Percentiles rank a stretch among this genome's conserved stretches.
These are phyloP conservation scores for Onthophagus sagittarius DNA, from an alignment of 2,888 invertebrate species.

Conservation along the genomic window DNA sequence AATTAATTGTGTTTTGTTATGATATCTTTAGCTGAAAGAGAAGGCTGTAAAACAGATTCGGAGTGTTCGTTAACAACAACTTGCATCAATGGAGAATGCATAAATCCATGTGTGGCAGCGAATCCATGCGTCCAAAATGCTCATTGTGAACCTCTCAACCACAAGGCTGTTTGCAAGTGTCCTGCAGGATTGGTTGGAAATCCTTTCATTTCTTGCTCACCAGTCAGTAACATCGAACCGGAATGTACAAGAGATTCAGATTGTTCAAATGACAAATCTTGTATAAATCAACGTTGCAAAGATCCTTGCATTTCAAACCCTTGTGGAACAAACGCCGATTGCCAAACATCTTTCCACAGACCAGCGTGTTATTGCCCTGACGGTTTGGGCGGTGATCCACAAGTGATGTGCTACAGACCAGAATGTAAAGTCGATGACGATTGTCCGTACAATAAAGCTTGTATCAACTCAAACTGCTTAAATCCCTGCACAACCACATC, in stretches of 20 bases:
- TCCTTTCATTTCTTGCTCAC: constrained; percentile 74
- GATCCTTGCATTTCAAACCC: constrained; percentile 78
- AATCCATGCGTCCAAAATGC: constrained; percentile 76
- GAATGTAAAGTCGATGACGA: constrained; percentile 75
- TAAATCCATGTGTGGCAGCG: constrained; percentile 68
- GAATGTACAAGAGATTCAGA: constrained; percentile 72
- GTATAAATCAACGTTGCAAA: constrained; percentile 74
- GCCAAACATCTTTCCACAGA: constrained; percentile 71
- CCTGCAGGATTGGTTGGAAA: constrained; percentile 71
- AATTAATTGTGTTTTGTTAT: constrained; percentile 21
- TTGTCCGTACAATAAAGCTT: constrained; percentile 81
- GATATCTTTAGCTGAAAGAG: constrained; percentile 38
- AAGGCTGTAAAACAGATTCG: constrained; percentile 66
- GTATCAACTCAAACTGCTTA: constrained; percentile 74
- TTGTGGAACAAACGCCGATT: constrained; percentile 78
- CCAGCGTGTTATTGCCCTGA: constrained; percentile 81
- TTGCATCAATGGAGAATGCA: constrained; percentile 69
- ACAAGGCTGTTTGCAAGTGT: constrained; percentile 75
- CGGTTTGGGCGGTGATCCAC: constrained; percentile 85
- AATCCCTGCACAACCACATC: constrained; percentile 68
- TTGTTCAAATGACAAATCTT: constrained; percentile 74
- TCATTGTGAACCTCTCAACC: constrained; percentile 70
- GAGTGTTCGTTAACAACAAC: constrained; percentile 71
- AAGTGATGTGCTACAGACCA: constrained; percentile 78
- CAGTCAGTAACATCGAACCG: constrained; percentile 53